Evolutionary conservation across 2,888 invertebrate genomes (phyloP).

Genomic region (Spilarctia lutea): DNA sequence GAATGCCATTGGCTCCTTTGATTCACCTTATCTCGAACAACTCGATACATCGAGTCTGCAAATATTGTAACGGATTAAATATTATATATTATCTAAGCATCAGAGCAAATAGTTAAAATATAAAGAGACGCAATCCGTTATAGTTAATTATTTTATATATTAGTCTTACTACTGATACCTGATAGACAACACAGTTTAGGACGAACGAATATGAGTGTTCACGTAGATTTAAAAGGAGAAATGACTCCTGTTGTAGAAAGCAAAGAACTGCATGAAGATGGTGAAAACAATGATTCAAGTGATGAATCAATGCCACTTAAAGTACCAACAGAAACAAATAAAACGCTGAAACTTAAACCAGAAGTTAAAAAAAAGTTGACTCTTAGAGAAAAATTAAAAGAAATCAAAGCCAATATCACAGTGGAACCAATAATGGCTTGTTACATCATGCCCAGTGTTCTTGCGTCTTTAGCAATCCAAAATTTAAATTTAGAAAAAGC

Average conservation of each 20-base stretch:
- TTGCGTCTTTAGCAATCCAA: slow-evolving; percentile 92
- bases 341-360: slow-evolving; percentile 39
- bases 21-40: slow-evolving; percentile 57
- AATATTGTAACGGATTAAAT: slow-evolving; percentile 67
- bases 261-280: slow-evolving; percentile 45
- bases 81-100: slow-evolving; percentile 52
- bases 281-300: slow-evolving; percentile 53
- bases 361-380: slow-evolving; percentile 61
- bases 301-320: slow-evolving; percentile 68
- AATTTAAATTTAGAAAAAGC: slow-evolving; percentile 91
- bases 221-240: slow-evolving; percentile 37
- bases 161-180: slow-evolving; percentile 35
- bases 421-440: slow-evolving; percentile 91
- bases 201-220: slow-evolving; percentile 20
- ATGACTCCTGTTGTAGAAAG: slow-evolving; percentile 29
- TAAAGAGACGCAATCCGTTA: slow-evolving; percentile 44
- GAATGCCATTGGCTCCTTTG: slow-evolving; percentile 32
- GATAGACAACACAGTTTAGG: slow-evolving; percentile 27
- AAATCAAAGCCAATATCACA: slow-evolving; percentile 86
- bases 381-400: slow-evolving; percentile 67
- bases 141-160: slow-evolving; percentile 42
- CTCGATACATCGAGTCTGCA: slow-evolving; percentile 54
- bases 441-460: slow-evolving; percentile 88
- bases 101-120: slow-evolving; percentile 43
- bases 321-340: slow-evolving; percentile 40